Conservation (phyloP, 2,888 invertebrate genomes). For the Apamea anceps region DNA sequence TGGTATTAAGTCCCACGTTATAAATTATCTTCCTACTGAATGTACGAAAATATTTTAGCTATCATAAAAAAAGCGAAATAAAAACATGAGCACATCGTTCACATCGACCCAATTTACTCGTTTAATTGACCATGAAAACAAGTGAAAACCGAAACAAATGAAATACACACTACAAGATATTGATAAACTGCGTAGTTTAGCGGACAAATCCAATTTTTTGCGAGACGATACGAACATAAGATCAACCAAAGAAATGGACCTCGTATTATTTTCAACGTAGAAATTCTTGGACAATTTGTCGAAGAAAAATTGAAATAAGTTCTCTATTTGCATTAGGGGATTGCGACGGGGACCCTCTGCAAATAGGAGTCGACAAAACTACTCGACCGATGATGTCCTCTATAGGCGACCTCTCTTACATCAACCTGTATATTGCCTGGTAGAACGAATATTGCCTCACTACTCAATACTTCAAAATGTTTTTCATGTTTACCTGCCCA, state of each 20-base stretch:
- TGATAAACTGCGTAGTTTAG: conserved; percentile 13
- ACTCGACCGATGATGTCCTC: conserved; percentile 57
- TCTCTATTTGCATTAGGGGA: conserved; percentile 70
- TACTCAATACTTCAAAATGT: conserved; percentile 39
- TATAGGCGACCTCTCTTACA: conserved; percentile 58
- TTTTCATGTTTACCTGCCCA: conserved; percentile 33
- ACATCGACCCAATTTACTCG: not conserved
- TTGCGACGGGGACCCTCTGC: conserved; percentile 61
- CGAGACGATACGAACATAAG: conserved; percentile 19
- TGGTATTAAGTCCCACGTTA: not conserved
- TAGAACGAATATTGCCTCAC: conserved; percentile 47
- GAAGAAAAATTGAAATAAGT: conserved; percentile 68
- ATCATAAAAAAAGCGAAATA: not conserved
- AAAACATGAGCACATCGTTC: not conserved
- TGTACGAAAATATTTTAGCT: not conserved
- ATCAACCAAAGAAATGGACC: conserved; percentile 45
- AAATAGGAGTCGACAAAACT: conserved; percentile 66
- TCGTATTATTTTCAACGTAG: conserved; percentile 21
- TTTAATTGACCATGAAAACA: not conserved
- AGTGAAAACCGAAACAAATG: not conserved
- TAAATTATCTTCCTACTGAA: not conserved
- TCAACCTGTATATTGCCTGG: conserved; percentile 47
- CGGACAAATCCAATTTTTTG: conserved; percentile 35
- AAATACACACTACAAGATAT: conserved; percentile 6
- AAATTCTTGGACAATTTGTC: conserved; percentile 48